These are phyloP conservation scores for Apis laboriosa DNA, from an alignment of 1,140 invertebrate species.

Conservation along the genomic window DNA sequence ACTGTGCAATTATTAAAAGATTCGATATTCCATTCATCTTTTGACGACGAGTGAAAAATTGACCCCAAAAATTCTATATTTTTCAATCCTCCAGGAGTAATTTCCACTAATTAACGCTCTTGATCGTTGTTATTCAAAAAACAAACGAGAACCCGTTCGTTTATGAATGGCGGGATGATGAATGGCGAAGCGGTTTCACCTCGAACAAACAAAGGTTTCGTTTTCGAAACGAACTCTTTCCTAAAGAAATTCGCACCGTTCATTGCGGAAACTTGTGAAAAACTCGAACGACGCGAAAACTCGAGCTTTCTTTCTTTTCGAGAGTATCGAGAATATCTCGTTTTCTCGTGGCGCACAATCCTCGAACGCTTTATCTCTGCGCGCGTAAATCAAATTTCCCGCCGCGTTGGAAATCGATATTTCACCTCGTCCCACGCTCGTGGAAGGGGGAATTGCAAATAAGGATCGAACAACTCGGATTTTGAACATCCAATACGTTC, in stretches of 20 bases:
- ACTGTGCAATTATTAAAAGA: too few relatives aligned
- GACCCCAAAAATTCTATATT: too few relatives aligned
- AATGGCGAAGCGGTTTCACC: slow-evolving; percentile 38
- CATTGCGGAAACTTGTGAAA: background rate
- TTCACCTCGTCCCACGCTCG: background rate
- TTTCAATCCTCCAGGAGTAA: slow-evolving; percentile 6
- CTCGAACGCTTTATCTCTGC: slow-evolving; percentile 19
- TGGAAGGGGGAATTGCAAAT: background rate
- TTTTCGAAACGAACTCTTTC: background rate
- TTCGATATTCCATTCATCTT: too few relatives aligned
- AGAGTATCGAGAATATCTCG: too few relatives aligned
- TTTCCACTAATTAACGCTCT: slow-evolving; percentile 53
- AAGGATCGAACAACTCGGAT: background rate
- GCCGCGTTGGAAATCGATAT: slow-evolving; percentile 25
- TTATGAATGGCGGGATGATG: slow-evolving; percentile 33
- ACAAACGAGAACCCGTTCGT: slow-evolving; percentile 29
- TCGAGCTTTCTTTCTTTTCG: too few relatives aligned
- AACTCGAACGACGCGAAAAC: background rate
- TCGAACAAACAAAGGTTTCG: background rate
- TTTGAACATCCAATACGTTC: background rate
- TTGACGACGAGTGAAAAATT: too few relatives aligned
- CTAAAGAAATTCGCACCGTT: background rate
- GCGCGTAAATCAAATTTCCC: slow-evolving; percentile 62
- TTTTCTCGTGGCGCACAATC: slow-evolving; percentile 2
- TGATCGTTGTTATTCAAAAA: slow-evolving; percentile 56